These are phyloP conservation scores for Gambusia holbrooki DNA, from an alignment of 2,113 vertebrate genomes.

Conservation along the genomic window DNA sequence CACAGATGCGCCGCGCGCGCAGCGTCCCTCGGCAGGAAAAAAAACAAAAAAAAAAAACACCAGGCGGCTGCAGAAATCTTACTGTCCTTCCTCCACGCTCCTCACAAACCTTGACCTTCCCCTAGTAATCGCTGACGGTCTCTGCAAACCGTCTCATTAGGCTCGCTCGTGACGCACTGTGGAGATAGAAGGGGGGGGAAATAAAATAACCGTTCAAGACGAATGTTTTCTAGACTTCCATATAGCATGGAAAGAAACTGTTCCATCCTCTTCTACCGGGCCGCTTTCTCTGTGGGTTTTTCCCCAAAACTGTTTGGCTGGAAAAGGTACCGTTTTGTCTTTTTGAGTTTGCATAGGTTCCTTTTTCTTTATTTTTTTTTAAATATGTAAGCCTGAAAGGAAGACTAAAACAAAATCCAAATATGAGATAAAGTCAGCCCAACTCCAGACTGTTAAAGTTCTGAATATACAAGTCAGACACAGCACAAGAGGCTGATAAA, in stretches of 20 bases:
- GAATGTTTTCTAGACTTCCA: conserved; percentile 1
- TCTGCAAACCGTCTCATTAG: conserved; percentile 6
- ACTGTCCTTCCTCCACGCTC: conserved; percentile 62
- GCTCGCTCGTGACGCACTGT: conserved; percentile 35
- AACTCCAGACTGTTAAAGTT: neutral
- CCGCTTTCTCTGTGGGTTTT: conserved; percentile 81
- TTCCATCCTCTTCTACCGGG: conserved; percentile 66
- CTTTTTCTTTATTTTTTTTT: too few relatives aligned
- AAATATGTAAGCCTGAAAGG: too few relatives aligned
- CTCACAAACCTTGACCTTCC: conserved; percentile 63
- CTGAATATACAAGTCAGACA: conserved; percentile 23
- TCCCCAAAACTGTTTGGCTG: conserved; percentile 64
- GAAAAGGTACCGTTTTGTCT: conserved; percentile 87
- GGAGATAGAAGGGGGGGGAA: conserved; percentile 12
- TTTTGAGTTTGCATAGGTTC: conserved; percentile 4
- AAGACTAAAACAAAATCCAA: too few relatives aligned
- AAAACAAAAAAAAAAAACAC: conserved; percentile 47
- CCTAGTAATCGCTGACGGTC: conserved; percentile 36
- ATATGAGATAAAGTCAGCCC: too few relatives aligned
- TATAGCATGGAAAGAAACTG: conserved; percentile 69
- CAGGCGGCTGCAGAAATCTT: conserved; percentile 26
- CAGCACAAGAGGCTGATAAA: conserved; percentile 3
- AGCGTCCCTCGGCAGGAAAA: conserved; percentile 60
- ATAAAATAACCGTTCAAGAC: conserved; percentile 18
- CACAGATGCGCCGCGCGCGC: conserved; percentile 61